Evolutionary conservation across 2,888 invertebrate species (phyloP).

Genomic region (Myathropa florea): DNA sequence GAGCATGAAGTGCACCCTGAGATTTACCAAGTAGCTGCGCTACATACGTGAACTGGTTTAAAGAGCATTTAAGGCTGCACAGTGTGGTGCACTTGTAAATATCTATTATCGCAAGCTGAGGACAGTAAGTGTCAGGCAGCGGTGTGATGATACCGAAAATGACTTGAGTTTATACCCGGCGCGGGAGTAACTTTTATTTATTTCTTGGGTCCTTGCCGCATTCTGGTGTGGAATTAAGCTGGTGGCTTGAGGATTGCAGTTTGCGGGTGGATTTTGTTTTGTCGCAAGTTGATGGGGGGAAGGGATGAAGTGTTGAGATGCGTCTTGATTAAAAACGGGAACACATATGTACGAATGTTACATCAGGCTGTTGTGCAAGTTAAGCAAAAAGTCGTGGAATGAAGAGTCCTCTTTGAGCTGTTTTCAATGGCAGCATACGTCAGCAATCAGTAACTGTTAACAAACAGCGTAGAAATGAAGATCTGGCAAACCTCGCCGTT

Average conservation of each 20-base stretch:
- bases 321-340: too few relatives aligned
- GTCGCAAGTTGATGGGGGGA: too few relatives aligned
- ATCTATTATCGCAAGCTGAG: slow-evolving; percentile 16
- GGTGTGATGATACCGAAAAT: slow-evolving; percentile 17
- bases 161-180: background rate
- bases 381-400: too few relatives aligned
- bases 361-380: too few relatives aligned
- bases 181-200: background rate
- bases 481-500: too few relatives aligned
- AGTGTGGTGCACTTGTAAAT: slow-evolving; percentile 18
- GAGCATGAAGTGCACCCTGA: background rate
- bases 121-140: slow-evolving; percentile 1
- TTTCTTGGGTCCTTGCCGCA: background rate
- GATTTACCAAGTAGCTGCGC: slow-evolving; percentile 12
- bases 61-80: slow-evolving; percentile 11
- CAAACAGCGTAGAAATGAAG: too few relatives aligned
- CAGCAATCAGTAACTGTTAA: too few relatives aligned
- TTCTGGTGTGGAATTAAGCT: background rate
- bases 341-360: too few relatives aligned
- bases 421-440: too few relatives aligned
- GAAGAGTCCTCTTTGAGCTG: too few relatives aligned
- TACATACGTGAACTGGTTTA: slow-evolving; percentile 22
- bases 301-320: too few relatives aligned
- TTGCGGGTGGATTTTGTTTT: background rate
- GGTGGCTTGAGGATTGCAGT: background rate